These are phyloP conservation scores for Euphonia xanthogaster DNA, from an alignment of 2,797 vertebrate genomes.

Conservation along the genomic window DNA sequence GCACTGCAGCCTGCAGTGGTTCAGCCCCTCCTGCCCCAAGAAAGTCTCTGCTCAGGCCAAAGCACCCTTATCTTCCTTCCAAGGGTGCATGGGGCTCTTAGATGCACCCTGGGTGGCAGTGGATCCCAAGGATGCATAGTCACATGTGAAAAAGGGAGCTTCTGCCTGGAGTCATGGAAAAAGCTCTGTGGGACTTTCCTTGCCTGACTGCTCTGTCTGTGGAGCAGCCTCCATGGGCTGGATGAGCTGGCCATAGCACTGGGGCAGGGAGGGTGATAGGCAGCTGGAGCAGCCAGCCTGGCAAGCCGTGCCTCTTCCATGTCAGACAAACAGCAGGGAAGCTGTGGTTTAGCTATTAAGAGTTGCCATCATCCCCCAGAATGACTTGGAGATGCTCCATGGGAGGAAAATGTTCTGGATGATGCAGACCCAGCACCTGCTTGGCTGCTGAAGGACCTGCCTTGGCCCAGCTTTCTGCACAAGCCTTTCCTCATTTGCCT, in stretches of 20 bases:
- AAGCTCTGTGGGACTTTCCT: not conserved
- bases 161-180: not conserved
- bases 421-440: not conserved
- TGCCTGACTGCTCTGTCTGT: not conserved
- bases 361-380: not conserved
- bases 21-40: not conserved
- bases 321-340: not conserved
- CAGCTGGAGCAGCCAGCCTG: not conserved
- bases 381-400: not conserved
- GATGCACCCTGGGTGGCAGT: not conserved
- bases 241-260: not conserved
- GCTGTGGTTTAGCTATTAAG: not conserved
- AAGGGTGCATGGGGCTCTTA: not conserved
- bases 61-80: not conserved
- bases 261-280: not conserved
- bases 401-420: not conserved
- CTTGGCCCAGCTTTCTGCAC: not conserved
- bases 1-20: not conserved
- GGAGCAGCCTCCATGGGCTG: not conserved
- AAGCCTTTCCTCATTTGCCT: not conserved
- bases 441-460: not conserved
- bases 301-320: not conserved
- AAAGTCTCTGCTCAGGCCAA: not conserved
- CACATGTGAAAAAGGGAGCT: fast-evolving
- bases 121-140: not conserved